Conservation (phyloP, 2,888 invertebrate genomes). For the Ferdinandea cuprea region DNA sequence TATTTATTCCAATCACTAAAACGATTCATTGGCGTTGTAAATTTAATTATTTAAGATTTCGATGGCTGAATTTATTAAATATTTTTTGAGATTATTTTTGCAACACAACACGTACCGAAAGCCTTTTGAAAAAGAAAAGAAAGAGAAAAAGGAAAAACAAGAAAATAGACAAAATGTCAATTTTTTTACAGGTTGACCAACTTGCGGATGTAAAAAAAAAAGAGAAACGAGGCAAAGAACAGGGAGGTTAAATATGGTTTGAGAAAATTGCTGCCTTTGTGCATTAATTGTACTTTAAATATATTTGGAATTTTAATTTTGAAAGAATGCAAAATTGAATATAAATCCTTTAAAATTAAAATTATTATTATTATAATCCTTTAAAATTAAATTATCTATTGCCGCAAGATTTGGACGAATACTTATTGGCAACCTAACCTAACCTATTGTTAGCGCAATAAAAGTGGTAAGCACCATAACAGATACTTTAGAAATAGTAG, state of each 20-base stretch:
- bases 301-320: no score
- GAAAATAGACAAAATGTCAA: slow-evolving; percentile 67
- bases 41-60: slow-evolving; percentile 61
- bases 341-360: no score
- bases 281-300: no score
- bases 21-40: slow-evolving; percentile 15
- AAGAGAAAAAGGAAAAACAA: slow-evolving; percentile 77
- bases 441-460: no score
- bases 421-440: no score
- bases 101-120: slow-evolving; percentile 81
- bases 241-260: slow-evolving; percentile 44
- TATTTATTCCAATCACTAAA: slow-evolving; percentile 41
- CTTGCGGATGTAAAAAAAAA: neutral
- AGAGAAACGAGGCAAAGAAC: neutral
- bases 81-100: slow-evolving; percentile 78
- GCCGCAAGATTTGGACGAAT: no score
- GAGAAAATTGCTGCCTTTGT: neutral
- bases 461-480: no score
- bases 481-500: no score
- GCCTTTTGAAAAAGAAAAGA: slow-evolving; percentile 82
- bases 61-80: slow-evolving; percentile 77
- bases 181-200: slow-evolving; percentile 29
- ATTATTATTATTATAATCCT: no score
- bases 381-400: no score
- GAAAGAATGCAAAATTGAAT: no score